phyloP scores from a whole-genome alignment of 2,888 invertebrate genomes.

The Drosophila meridionalis region DNA sequence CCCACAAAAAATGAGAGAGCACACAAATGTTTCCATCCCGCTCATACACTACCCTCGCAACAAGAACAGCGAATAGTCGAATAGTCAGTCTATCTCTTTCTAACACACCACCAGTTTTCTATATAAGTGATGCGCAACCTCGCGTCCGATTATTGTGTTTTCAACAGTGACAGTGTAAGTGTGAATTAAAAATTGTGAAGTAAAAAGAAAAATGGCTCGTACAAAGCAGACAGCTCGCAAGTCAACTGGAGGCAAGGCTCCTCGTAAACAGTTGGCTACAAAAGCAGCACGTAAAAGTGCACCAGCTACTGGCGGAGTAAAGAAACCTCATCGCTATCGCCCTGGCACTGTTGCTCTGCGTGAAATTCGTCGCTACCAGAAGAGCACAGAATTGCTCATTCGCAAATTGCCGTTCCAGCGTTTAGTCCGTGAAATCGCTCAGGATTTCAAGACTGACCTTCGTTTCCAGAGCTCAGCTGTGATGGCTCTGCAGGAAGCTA shows the following conservation, averaged over 20 bases:
- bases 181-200: conserved; percentile 3
- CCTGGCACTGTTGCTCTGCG: conserved; percentile 4
- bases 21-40: not conserved
- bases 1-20: conserved; percentile 1
- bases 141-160: not conserved
- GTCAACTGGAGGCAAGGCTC: conserved; percentile 11
- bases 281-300: too few species aligned
- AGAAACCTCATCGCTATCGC: too few species aligned
- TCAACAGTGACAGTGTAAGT: conserved; percentile 15
- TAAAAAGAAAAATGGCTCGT: conserved; percentile 5
- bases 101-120: conserved; percentile 6
- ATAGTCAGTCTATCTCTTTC: not conserved
- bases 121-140: conserved; percentile 7
- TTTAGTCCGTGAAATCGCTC: conserved; percentile 19
- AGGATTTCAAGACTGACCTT: conserved; percentile 20
- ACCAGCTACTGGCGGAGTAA: too few species aligned
- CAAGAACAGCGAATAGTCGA: conserved; percentile 21
- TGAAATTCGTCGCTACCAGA: conserved; percentile 6
- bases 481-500: conserved; percentile 30
- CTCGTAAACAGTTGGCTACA: not conserved
- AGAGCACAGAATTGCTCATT: conserved; percentile 4
- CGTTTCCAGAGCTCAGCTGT: conserved; percentile 27
- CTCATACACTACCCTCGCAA: not conserved
- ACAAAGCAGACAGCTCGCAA: conserved; percentile 10
- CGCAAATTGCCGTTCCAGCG: conserved; percentile 22